Conservation (phyloP, 2,888 invertebrate genomes). For the Idaea straminata region DNA sequence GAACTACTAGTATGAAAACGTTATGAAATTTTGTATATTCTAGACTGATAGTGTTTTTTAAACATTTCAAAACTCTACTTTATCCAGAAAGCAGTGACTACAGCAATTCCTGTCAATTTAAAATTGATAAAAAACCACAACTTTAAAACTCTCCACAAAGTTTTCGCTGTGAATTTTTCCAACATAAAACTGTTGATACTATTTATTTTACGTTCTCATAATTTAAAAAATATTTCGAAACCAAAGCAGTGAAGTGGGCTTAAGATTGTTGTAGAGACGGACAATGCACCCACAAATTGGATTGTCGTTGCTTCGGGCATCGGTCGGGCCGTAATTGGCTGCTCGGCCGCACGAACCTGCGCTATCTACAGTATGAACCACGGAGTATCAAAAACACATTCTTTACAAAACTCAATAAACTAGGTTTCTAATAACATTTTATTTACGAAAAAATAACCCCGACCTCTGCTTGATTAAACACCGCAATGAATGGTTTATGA, state of each 20-base stretch:
- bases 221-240: neutral
- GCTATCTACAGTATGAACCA: neutral
- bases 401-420: neutral
- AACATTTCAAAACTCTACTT: neutral
- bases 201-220: neutral
- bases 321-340: constrained; percentile 15
- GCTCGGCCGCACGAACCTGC: neutral
- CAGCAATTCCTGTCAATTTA: too few species aligned
- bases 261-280: constrained; percentile 46
- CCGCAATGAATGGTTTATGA: neutral
- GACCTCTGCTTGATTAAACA: neutral
- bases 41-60: neutral
- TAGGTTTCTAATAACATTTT: neutral
- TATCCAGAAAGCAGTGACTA: too few species aligned
- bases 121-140: too few species aligned
- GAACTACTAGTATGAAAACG: constrained; percentile 4
- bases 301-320: constrained; percentile 58
- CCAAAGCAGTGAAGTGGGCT: constrained; percentile 18
- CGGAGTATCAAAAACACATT: neutral
- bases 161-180: neutral
- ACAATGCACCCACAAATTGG: constrained; percentile 73
- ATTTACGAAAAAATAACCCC: neutral
- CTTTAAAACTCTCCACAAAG: too few species aligned
- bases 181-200: neutral
- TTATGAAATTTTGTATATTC: neutral